Evolutionary conservation across 1,140 invertebrate species (phyloP).

Genomic region (Drosophila ficusphila): DNA sequence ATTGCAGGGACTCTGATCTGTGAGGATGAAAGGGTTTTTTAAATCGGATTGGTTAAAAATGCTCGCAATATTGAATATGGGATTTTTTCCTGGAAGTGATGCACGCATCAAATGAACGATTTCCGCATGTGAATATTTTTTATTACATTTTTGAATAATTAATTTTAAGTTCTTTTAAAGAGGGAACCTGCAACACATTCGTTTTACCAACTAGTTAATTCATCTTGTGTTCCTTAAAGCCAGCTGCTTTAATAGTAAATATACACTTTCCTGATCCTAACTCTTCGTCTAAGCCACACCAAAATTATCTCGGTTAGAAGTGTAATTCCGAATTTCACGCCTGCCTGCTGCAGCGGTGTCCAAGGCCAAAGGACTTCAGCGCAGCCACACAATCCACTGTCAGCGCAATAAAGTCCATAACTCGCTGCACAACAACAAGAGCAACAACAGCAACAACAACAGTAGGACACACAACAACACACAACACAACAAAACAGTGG

Average conservation of each 20-base stretch:
- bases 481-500: conserved; percentile 16
- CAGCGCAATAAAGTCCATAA: conserved; percentile 53
- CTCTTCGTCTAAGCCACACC: conserved; percentile 1
- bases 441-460: too few relatives aligned
- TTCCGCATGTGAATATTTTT: too few relatives aligned
- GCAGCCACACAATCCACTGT: conserved; percentile 42
- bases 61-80: background rate
- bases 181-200: too few relatives aligned
- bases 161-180: too few relatives aligned
- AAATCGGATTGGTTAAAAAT: background rate
- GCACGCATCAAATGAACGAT: too few relatives aligned
- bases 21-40: background rate
- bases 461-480: conserved; percentile 1
- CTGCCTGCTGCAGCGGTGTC: conserved; percentile 22
- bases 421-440: conserved; percentile 31
- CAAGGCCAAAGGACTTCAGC: conserved; percentile 21
- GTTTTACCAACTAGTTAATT: too few relatives aligned
- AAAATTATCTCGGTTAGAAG: conserved; percentile 35
- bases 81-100: too few relatives aligned
- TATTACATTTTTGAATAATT: too few relatives aligned
- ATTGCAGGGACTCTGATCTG: conserved; percentile 12
- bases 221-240: background rate
- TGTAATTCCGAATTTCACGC: conserved; percentile 47
- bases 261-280: background rate
- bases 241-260: background rate